A percentile compares a stretch with the other conserved stretches of the same genome.
Evolutionary conservation across 2,113 vertebrate genomes (phyloP).

Genomic region (Antidorcas marsupialis): DNA sequence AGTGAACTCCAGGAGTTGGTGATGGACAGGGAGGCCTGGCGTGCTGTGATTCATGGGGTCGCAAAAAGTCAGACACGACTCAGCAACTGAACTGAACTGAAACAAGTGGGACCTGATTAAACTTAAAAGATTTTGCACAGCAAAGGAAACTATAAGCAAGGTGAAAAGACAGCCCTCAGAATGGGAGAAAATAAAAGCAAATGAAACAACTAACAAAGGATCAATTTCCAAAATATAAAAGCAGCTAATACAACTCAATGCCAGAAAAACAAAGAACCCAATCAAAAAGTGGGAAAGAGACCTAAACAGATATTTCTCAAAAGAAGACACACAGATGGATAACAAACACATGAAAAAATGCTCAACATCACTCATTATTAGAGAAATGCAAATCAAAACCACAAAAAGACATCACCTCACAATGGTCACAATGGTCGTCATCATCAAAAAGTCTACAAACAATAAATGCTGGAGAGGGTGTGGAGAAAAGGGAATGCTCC

Average conservation of each 20-base stretch:
- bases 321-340: neutral
- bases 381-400: neutral
- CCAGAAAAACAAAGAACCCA: neutral
- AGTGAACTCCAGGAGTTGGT: too few relatives aligned
- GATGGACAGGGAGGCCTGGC: too few relatives aligned
- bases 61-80: too few relatives aligned
- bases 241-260: neutral
- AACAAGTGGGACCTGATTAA: neutral
- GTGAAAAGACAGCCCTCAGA: neutral
- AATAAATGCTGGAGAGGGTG: neutral
- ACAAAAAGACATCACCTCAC: neutral
- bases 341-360: neutral
- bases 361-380: neutral
- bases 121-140: neutral
- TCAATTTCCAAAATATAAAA: neutral
- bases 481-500: neutral
- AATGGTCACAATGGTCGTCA: neutral
- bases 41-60: too few relatives aligned
- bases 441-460: neutral
- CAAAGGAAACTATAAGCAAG: neutral
- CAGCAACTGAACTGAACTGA: too few relatives aligned
- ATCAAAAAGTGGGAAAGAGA: neutral
- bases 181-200: neutral
- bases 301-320: neutral
- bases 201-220: neutral